These are phyloP conservation scores for Xanthia togata DNA, from an alignment of 2,888 invertebrate species.

Conservation along the genomic window DNA sequence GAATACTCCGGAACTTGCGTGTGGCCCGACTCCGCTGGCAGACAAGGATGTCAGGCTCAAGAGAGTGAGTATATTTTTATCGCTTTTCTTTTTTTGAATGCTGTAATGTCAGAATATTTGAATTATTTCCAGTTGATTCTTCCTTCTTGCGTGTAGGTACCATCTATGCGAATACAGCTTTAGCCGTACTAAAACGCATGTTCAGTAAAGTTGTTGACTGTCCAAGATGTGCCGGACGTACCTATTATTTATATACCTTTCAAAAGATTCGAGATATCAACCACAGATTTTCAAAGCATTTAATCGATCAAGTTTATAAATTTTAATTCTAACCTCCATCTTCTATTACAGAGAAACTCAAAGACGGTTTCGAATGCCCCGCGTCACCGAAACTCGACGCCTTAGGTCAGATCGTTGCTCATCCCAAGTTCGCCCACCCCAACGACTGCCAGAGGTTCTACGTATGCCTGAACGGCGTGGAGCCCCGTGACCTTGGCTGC, in stretches of 20 bases:
- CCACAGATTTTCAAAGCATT: too few relatives aligned
- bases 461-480: slow-evolving; percentile 96
- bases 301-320: too few relatives aligned
- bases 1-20: slow-evolving; percentile 97
- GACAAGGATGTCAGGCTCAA: slow-evolving; percentile 92
- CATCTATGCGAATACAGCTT: not conserved
- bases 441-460: slow-evolving; percentile 97
- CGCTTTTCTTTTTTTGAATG: not conserved
- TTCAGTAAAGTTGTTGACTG: not conserved
- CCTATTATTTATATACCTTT: too few relatives aligned
- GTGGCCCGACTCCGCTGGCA: slow-evolving; percentile 95
- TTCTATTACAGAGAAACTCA: slow-evolving; percentile 91
- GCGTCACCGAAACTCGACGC: slow-evolving; percentile 92
- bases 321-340: slow-evolving; percentile 6
- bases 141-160: not conserved
- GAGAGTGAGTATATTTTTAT: slow-evolving; percentile 85
- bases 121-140: not conserved
- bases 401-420: slow-evolving; percentile 93
- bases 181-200: not conserved
- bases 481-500: slow-evolving; percentile 97
- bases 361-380: slow-evolving; percentile 96
- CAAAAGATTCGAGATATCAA: too few relatives aligned
- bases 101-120: too few relatives aligned
- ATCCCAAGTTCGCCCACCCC: slow-evolving; percentile 96
- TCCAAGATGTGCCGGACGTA: not conserved